Evolutionary conservation across 2,797 vertebrate genomes (phyloP).

Genomic region (Lacerta agilis): DNA sequence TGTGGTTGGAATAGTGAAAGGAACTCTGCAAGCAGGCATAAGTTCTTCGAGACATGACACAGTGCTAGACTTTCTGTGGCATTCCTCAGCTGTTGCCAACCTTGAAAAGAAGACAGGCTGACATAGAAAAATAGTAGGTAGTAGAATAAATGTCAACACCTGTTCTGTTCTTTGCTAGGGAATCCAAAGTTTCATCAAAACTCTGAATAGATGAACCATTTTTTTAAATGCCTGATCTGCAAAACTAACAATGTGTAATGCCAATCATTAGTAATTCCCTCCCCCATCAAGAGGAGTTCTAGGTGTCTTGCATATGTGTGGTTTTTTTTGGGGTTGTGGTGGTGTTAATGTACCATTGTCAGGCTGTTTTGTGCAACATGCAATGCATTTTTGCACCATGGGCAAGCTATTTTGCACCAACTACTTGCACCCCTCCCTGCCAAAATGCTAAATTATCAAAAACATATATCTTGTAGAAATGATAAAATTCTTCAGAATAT

Average conservation of each 20-base stretch:
- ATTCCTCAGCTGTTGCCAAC: conserved; percentile 10
- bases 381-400: too few species aligned
- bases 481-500: too few species aligned
- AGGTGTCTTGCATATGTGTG: too few species aligned
- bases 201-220: background rate
- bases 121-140: background rate
- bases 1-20: conserved; percentile 33
- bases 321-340: too few species aligned
- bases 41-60: background rate
- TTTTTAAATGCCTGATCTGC: background rate
- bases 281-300: background rate
- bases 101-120: background rate
- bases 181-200: background rate
- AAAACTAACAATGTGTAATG: background rate
- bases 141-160: background rate
- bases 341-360: too few species aligned
- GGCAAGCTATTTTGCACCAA: too few species aligned
- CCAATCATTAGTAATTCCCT: background rate
- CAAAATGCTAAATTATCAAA: too few species aligned
- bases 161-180: conserved; percentile 21
- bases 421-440: too few species aligned
- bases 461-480: too few species aligned
- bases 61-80: accelerated
- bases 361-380: too few species aligned
- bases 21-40: conserved; percentile 16